Percentiles rank a stretch among this genome's conserved stretches.
These are phyloP conservation scores for Phodopus roborovskii DNA, from an alignment of 2,113 vertebrate genomes.

Conservation along the genomic window DNA sequence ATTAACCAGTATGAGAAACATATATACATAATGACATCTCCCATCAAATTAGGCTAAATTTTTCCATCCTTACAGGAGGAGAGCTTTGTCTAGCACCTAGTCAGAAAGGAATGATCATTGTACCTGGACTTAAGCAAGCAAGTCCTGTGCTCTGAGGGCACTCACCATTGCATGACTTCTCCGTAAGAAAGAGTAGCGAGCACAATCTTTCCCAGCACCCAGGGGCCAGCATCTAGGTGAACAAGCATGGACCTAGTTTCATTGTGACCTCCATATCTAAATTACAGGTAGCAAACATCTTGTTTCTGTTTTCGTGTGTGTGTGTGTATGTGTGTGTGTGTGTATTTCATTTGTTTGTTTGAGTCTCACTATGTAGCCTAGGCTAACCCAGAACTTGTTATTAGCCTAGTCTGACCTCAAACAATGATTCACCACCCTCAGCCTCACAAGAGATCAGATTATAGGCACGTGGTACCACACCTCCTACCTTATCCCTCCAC, in stretches of 20 bases:
- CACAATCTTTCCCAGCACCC: background rate
- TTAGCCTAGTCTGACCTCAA: background rate
- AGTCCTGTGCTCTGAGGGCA: background rate
- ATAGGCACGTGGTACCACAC: background rate
- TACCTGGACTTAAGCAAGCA: background rate
- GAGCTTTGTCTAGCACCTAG: background rate
- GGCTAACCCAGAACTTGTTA: background rate
- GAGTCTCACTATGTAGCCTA: background rate
- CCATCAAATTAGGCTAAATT: too few relatives aligned
- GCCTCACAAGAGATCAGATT: background rate
- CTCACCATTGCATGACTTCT: background rate
- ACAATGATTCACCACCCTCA: background rate
- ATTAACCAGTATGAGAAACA: too few relatives aligned
- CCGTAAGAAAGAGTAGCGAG: background rate
- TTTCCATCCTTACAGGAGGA: too few relatives aligned
- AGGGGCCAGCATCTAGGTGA: background rate
- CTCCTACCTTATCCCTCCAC: too few relatives aligned
- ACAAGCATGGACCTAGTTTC: background rate
- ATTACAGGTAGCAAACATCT: background rate
- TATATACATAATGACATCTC: too few relatives aligned
- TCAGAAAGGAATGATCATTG: conserved; percentile 35
- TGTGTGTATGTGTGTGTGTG: background rate
- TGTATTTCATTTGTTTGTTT: background rate
- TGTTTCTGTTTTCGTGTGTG: background rate
- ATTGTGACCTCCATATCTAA: background rate